Evolutionary conservation across 2,797 vertebrate genomes (phyloP), one percentile per base, ranked within the genome.

Genomic region (Enteromius mattozi): DNA sequence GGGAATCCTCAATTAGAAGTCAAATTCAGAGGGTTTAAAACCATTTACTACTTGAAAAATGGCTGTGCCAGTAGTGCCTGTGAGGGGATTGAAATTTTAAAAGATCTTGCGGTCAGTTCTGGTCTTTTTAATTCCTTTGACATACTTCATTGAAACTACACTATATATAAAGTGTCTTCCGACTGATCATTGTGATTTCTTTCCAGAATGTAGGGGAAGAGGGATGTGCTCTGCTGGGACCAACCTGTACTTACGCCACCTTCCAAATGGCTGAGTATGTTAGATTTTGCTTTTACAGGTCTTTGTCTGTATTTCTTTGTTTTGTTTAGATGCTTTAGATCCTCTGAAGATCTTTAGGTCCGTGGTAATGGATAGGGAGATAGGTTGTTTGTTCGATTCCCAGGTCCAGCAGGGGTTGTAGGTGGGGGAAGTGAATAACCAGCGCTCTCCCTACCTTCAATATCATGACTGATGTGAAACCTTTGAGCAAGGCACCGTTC

Each of bases 201-300:
- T 78, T 78, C 84, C 88, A 95, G 94, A 16, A 14, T 0, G 27
- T 87, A 21, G 6, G 0, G 0, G 27, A 54, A 19, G 54, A 94
- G 24, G 98, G 98, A 66, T 98, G 97, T 88, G 95, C 92, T 5
- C 89, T 99, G 76, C 92, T 99, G 59, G 98, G 98, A 27, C 97
- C 97, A 0, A 94, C 95, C 0, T 99, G 98, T 88, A 97, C 96
- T 35, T 95, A 95, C 0, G 96, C 97, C 21, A 96, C 96, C 49
- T 96, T 87, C 89, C 94, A 96, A 59, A 95, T 99, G 88, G 92
- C 96, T 77, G 96, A 97, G 98, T 99, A 95, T 96, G 98, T 97
- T 69, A 30, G 14, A 45, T n/a, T 70, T 68, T 51, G 9, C 6
- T 61, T 49, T 82, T 66, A 12, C 24, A 33, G 40, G 19, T 45